A percentile compares a stretch with the other conserved stretches of the same genome.
These are phyloP conservation scores for Sinocyclocheilus anophthalmus DNA, from an alignment of 2,113 vertebrate genomes.

Conservation along the genomic window DNA sequence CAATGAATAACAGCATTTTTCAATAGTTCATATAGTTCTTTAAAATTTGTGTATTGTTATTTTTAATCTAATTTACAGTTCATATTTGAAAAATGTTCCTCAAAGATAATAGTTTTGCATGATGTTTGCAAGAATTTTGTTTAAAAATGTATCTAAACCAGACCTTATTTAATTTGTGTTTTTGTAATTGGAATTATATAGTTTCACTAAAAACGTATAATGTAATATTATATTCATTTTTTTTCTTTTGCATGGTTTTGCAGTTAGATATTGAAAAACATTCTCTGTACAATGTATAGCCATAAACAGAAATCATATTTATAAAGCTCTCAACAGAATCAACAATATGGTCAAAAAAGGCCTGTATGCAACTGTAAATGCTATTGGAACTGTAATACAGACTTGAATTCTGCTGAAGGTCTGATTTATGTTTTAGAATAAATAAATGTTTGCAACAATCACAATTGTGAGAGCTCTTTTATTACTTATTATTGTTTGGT, in stretches of 20 bases:
- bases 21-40: not conserved
- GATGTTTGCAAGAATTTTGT: not conserved
- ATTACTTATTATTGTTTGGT: too few relatives aligned
- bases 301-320: not conserved
- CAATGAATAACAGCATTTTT: not conserved
- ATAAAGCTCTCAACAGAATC: not conserved
- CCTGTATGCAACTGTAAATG: not conserved
- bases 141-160: not conserved
- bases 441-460: conserved; percentile 13
- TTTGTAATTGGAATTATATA: not conserved
- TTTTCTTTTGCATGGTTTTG: not conserved
- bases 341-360: not conserved
- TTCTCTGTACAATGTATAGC: not conserved
- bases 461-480: not conserved
- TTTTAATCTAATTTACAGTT: not conserved
- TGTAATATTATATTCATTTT: not conserved
- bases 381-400: not conserved
- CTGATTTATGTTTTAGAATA: not conserved
- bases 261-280: not conserved
- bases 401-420: not conserved
- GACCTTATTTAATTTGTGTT: not conserved
- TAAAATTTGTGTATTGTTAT: not conserved
- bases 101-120: not conserved
- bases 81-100: not conserved
- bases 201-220: not conserved